These are phyloP conservation scores for Pyralis farinalis DNA, from an alignment of 2,888 invertebrate genomes.

Conservation along the genomic window DNA sequence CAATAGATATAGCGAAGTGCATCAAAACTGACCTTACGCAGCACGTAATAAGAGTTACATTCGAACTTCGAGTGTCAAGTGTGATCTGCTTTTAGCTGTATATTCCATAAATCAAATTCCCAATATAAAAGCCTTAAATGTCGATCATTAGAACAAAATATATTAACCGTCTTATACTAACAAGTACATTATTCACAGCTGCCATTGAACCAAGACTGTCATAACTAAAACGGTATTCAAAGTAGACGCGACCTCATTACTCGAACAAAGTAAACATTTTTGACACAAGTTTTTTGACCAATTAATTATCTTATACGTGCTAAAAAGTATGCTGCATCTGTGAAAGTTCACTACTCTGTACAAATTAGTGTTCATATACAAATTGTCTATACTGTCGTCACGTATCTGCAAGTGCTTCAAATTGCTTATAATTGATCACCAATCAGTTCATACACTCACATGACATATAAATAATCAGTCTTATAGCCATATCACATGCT, in stretches of 20 bases:
- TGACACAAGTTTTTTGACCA: conserved; percentile 25
- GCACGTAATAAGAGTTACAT: too few species aligned
- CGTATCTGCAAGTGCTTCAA: conserved; percentile 61
- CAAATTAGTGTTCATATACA: conserved; percentile 62
- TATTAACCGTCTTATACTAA: too few species aligned
- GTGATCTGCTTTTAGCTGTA: too few species aligned
- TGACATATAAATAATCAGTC: conserved; percentile 35
- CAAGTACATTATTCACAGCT: too few species aligned
- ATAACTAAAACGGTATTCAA: conserved; percentile 7
- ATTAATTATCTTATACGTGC: conserved; percentile 47
- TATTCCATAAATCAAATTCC: too few species aligned
- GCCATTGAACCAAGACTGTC: not conserved
- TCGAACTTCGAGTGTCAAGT: too few species aligned
- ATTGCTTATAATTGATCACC: conserved; percentile 71
- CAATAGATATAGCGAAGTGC: too few species aligned
- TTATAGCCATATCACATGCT: conserved; percentile 13
- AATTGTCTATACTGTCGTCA: conserved; percentile 52
- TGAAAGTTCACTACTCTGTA: conserved; percentile 54
- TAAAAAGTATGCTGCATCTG: conserved; percentile 36
- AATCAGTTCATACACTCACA: conserved; percentile 52
- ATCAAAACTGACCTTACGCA: too few species aligned
- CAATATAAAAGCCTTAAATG: too few species aligned
- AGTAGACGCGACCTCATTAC: conserved; percentile 19
- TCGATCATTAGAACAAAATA: too few species aligned
- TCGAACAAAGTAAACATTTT: conserved; percentile 18